Evolutionary conservation across 1,140 invertebrate species (phyloP), one percentile per base, ranked within the genome.

Genomic region (Apocrypta bakeri): DNA sequence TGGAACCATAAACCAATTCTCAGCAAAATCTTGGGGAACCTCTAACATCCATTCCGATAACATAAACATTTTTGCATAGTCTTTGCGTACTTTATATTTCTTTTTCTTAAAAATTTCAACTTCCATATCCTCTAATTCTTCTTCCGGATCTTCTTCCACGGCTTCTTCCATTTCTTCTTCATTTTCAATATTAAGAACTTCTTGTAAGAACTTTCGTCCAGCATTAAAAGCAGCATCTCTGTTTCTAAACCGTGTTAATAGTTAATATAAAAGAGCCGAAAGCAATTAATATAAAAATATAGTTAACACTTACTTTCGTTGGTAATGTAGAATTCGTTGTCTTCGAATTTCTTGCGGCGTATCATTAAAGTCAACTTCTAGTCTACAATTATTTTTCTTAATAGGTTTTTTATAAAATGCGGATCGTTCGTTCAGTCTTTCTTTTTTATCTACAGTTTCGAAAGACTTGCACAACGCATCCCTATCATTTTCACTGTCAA

Each of bases 31-130:
- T 78, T 93, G 91, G 21, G 98, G 98, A 69, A 96, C 94, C 85
- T 98, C 97, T 1, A 96, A 91, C 88, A 99, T 92, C 98, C 98
- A 99, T 91, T 99, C 98, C 0, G 98, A 98, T 31, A 96, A 88
- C 97, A 97, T 97, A 42, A 96, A 88, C 88, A 88, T 88, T 85
- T 90, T 90, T 71, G 85, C 86, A 81, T 89, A 90, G 42, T 84
- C 24, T 42, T 87, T 90, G 40, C 84, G 61, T 72, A 84, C 83
- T 66, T 84, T 83, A 7, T 27, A 75, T 3, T 75, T 73, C 25
- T 82, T 85, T 33, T 74, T 84, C 12, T 85, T 24, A 4, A 0
- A 40, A 66, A 48, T 63, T 21, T 90, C 86, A 17, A 88, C 42
- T 73, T 90, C 89, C 88, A 91, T 88, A 77, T 87, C 86, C 14